These are phyloP conservation scores for Conus canariensis DNA, from an alignment of 2,888 invertebrate genomes.

Conservation along the genomic window DNA sequence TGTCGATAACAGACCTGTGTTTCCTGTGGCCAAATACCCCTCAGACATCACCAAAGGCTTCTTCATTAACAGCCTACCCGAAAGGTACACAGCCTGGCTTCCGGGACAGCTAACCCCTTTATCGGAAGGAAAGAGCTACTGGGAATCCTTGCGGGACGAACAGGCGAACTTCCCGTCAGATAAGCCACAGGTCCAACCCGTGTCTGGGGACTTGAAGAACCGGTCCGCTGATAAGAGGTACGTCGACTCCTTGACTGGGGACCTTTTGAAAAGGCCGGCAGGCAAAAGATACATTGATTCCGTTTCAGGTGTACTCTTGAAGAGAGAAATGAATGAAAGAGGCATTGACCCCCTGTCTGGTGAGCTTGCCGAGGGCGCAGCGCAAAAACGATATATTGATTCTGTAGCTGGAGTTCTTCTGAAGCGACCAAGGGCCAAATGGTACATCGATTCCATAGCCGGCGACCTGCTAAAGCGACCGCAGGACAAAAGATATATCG, in stretches of 20 bases:
- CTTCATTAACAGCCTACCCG: not conserved
- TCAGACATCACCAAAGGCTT: not conserved
- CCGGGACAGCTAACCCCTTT: not conserved
- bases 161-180: not conserved
- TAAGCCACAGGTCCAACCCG: no score
- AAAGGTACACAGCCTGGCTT: not conserved
- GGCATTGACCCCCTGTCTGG: not conserved
- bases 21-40: not conserved
- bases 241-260: not conserved
- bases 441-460: not conserved
- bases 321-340: not conserved
- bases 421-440: not conserved
- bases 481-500: not conserved
- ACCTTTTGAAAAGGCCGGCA: not conserved
- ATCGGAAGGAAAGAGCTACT: no score
- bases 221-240: not conserved
- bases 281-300: slow-evolving; percentile 14
- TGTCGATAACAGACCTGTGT: not conserved
- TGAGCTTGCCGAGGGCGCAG: not conserved
- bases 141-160: not conserved
- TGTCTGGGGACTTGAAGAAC: not conserved
- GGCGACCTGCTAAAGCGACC: not conserved
- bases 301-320: slow-evolving; percentile 10
- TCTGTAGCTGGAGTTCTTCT: not conserved
- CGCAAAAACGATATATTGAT: slow-evolving; percentile 1